phyloP scores from a whole-genome alignment of 2,888 invertebrate species.

The Deroplatys truncata region DNA sequence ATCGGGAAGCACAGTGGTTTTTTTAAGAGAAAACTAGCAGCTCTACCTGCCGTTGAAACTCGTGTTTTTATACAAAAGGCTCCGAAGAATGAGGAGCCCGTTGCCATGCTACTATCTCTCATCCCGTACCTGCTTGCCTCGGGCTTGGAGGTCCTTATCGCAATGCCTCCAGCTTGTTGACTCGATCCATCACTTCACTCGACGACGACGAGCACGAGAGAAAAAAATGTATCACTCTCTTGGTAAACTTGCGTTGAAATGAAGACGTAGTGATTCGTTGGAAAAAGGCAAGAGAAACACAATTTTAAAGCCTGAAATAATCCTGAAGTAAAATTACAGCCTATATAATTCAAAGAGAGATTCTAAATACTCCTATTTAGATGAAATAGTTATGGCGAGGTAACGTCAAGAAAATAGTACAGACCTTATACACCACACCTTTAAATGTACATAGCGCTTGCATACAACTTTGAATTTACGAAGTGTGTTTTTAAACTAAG shows the following conservation, averaged over 20 bases:
- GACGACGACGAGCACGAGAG: background rate
- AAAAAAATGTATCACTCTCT: background rate
- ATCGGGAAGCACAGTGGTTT: background rate
- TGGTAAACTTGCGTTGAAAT: background rate
- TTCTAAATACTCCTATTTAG: too few relatives aligned
- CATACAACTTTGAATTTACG: too few relatives aligned
- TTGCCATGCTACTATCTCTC: background rate
- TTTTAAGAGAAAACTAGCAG: background rate
- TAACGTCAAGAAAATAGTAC: too few relatives aligned
- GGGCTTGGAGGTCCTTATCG: background rate
- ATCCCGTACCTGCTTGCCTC: background rate
- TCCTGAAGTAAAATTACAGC: too few relatives aligned
- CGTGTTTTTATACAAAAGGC: background rate
- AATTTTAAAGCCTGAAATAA: too few relatives aligned
- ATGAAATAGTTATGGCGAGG: too few relatives aligned
- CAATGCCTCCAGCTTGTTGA: background rate
- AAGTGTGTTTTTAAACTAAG: too few relatives aligned
- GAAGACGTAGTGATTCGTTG: background rate
- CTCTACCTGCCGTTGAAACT: background rate
- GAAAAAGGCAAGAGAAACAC: too few relatives aligned
- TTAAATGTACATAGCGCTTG: too few relatives aligned
- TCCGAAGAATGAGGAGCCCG: background rate
- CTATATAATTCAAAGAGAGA: too few relatives aligned
- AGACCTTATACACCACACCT: too few relatives aligned
- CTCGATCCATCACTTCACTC: background rate